phyloP scores from a whole-genome alignment of 2,797 vertebrate genomes.

The Podargus strigoides region DNA sequence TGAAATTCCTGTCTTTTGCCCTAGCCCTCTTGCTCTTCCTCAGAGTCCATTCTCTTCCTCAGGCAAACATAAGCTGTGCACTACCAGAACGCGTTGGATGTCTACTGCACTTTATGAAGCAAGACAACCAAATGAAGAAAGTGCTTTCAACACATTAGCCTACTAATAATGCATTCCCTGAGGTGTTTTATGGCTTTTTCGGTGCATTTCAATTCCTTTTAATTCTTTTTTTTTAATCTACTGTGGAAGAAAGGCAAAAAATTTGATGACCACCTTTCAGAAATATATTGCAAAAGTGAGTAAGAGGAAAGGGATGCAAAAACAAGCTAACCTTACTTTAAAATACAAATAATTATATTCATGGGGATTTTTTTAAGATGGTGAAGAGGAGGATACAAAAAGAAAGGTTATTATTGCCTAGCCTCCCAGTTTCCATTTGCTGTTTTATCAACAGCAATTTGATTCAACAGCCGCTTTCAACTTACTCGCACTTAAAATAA shows the following conservation, averaged over 20 bases:
- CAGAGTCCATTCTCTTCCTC: background rate
- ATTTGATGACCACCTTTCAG: background rate
- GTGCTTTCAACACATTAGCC: conserved; percentile 18
- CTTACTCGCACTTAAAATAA: background rate
- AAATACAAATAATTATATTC: background rate
- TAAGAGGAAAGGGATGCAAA: background rate
- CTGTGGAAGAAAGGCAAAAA: background rate
- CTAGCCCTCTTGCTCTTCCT: background rate
- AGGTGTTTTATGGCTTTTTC: background rate
- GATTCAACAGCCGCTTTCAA: background rate
- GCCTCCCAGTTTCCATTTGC: background rate
- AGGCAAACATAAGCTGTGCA: background rate
- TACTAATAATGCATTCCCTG: background rate
- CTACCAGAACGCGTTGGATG: background rate
- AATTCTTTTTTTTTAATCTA: background rate
- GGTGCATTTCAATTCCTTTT: background rate
- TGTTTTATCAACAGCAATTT: background rate
- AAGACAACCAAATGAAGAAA: conserved; percentile 7
- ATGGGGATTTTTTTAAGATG: background rate
- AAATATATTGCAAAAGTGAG: background rate
- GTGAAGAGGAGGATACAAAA: background rate
- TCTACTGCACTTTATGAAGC: background rate
- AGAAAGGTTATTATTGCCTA: background rate
- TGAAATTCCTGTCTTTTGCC: background rate
- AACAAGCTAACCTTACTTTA: background rate